phyloP scores from a whole-genome alignment of 2,797 vertebrate genomes.

The Spea hammondii region DNA sequence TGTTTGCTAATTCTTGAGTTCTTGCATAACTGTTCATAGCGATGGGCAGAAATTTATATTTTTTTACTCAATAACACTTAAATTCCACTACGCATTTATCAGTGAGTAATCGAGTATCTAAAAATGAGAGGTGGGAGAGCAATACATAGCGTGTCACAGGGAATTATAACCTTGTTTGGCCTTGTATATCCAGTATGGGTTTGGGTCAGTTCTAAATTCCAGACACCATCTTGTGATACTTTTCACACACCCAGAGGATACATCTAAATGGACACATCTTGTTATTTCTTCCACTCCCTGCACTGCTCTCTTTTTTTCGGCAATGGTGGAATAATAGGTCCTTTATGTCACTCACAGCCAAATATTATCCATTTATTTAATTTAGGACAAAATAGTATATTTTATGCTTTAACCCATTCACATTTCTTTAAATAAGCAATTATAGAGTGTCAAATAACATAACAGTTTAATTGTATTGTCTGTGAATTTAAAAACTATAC shows the following conservation, averaged over 20 bases:
- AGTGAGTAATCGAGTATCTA: too few species aligned
- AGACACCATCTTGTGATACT: slow-evolving; percentile 18
- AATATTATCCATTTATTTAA: too few species aligned
- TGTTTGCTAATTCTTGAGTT: too few species aligned
- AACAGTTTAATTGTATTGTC: too few species aligned
- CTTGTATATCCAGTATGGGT: background rate
- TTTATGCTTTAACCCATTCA: background rate
- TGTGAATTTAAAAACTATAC: too few species aligned
- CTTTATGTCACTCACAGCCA: background rate
- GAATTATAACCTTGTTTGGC: slow-evolving; percentile 3
- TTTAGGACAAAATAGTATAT: background rate
- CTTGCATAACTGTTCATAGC: too few species aligned
- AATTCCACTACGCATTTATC: too few species aligned
- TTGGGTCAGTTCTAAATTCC: slow-evolving; percentile 22
- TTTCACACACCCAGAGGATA: slow-evolving; percentile 33
- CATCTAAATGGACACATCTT: slow-evolving; percentile 5
- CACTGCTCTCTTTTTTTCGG: background rate
- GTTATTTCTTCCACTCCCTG: slow-evolving; percentile 18
- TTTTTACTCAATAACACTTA: too few species aligned
- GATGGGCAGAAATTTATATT: too few species aligned
- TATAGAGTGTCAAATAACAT: too few species aligned
- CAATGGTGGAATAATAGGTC: slow-evolving; percentile 8
- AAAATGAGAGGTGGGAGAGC: too few species aligned
- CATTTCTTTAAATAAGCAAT: background rate
- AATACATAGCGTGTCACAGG: too few species aligned